Evolutionary conservation across 2,888 invertebrate genomes (phyloP).

Genomic region (Schizaphis graminum): DNA sequence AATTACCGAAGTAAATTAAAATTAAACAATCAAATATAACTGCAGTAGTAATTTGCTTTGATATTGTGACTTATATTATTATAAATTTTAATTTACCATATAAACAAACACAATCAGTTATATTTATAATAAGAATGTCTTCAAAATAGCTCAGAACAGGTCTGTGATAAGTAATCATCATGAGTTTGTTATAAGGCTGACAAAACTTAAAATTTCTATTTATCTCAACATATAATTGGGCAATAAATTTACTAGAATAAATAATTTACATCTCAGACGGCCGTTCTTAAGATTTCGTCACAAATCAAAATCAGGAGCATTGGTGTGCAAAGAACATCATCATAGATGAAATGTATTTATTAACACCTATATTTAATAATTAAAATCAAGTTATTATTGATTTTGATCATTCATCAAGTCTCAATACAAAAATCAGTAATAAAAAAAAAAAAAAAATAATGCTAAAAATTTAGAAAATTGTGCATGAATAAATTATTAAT

Average conservation of each 20-base stretch:
- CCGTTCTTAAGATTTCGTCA: slow-evolving; percentile 36
- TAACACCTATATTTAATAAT: background rate
- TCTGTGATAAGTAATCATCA: slow-evolving; percentile 35
- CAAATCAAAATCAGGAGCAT: background rate
- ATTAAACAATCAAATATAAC: background rate
- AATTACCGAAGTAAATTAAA: background rate
- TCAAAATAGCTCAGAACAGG: slow-evolving; percentile 20
- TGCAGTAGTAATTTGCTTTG: background rate
- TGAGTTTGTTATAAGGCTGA: background rate
- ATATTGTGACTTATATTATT: background rate
- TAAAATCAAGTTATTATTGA: no score
- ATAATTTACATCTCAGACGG: slow-evolving; percentile 7
- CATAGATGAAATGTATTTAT: background rate
- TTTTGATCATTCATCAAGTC: no score
- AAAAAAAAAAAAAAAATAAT: no score
- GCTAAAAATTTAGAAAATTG: no score
- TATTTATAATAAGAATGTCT: background rate
- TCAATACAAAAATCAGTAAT: background rate
- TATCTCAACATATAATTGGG: no score
- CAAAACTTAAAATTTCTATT: background rate
- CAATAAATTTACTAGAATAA: background rate
- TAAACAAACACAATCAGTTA: slow-evolving; percentile 6
- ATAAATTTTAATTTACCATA: background rate
- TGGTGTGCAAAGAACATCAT: slow-evolving; percentile 27
- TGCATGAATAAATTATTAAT: background rate